Base-by-base conservation (phyloP, 2,113 vertebrate species). In the Cichladusa arquata region DNA sequence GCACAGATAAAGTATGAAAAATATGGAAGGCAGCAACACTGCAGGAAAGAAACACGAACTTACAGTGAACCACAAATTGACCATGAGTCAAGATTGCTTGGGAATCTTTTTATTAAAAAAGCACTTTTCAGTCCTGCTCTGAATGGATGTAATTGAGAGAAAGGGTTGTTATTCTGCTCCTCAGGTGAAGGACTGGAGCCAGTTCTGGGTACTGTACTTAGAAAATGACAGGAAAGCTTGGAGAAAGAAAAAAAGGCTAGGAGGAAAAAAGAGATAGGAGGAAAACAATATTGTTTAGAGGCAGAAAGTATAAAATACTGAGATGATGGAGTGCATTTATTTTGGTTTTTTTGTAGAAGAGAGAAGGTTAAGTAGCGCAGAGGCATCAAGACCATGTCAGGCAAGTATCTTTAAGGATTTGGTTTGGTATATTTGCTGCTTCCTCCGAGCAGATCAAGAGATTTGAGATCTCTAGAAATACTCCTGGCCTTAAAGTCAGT, bases 1-100 rank as follows among this genome's bases (percentile, higher is more conserved):
- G 86, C n/a, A 56, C 38, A 86, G 47, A 58, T 72, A 93, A 40
- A 73, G 34, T 50, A 74, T 78, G 77, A 86, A 89, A 86, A 89
- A 86, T 71, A 78, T 2, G 15, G 31, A 78, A 91, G 69, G 57
- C 69, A 91, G 69, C 17, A 71, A 36, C 0, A 2, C 51, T 86
- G 67, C 54, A 51, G 83, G 48, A 86, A 71, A 78, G 76, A 88
- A 93, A 25, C 26, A 57, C n/a, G 19, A 81, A 45, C 23, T 83
- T 90, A 40, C 1, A 89, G 61, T 0, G 0, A 17, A 56, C 29
- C 51, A 45, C 64, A 86, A 86, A 84, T 53, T 60, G 60, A 94
- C 86, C 61, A 45, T n/a, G n/a, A 92, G 31, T 81, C 26, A 91
- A 56, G 51, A 67, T 17, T 81, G 22, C 26, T 61, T 16, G 56